Evolutionary conservation across 2,113 vertebrate genomes (phyloP).

Genomic region (Abramis brama): DNA sequence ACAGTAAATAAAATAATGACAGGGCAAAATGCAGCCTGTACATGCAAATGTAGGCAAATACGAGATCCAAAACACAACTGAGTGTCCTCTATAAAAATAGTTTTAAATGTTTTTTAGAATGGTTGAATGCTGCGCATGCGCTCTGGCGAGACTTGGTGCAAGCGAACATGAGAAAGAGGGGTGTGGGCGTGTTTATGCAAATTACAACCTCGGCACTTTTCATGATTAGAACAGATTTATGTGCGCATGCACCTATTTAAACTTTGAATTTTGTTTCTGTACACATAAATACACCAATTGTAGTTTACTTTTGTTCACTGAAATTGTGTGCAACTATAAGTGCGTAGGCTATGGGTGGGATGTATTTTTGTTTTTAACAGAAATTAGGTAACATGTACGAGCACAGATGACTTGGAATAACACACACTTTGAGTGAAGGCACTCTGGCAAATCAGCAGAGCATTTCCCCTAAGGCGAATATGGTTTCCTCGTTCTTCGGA

Average conservation of each 20-base stretch:
- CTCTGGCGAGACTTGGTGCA: background rate
- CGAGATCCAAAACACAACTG: background rate
- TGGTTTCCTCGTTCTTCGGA: background rate
- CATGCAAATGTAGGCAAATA: background rate
- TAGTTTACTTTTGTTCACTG: background rate
- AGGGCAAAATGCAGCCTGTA: background rate
- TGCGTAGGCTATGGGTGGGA: too few relatives aligned
- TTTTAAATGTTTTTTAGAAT: background rate
- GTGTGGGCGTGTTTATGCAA: background rate
- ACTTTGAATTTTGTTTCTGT: background rate
- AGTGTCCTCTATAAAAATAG: background rate
- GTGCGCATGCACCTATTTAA: background rate
- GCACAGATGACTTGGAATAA: background rate
- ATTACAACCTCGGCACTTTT: background rate
- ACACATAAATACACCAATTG: background rate
- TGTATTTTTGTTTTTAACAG: background rate
- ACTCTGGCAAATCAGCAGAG: background rate
- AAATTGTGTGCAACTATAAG: background rate
- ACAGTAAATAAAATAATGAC: background rate
- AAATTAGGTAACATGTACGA: background rate
- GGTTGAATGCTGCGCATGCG: background rate
- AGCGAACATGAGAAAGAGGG: background rate
- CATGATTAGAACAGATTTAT: background rate
- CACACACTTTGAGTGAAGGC: background rate
- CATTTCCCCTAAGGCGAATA: background rate